phyloP scores from a whole-genome alignment of 1,140 invertebrate species.

The Pomacea maculata region DNA sequence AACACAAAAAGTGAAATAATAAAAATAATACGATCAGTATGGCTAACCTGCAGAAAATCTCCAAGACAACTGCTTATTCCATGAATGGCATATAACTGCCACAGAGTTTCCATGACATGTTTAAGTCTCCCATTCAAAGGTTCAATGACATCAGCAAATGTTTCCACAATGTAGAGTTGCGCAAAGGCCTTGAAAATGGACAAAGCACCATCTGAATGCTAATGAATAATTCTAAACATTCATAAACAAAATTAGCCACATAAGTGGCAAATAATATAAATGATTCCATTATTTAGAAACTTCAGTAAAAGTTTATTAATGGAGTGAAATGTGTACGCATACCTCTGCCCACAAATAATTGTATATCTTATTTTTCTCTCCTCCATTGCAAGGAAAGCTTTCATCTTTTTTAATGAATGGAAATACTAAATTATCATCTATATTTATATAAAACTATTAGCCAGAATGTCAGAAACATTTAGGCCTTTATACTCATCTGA shows the following conservation, averaged over 20 bases:
- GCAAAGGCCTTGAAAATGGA: constrained; percentile 74
- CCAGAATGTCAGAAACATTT: too few relatives aligned
- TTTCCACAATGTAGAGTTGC: constrained; percentile 77
- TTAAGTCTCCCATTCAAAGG: constrained; percentile 68
- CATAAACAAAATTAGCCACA: background rate
- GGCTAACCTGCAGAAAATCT: constrained; percentile 80
- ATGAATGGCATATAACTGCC: constrained; percentile 81
- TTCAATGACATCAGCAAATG: constrained; percentile 67
- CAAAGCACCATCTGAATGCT: background rate
- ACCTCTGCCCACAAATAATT: background rate
- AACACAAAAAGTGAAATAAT: background rate
- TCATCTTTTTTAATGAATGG: too few relatives aligned
- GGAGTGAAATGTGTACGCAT: background rate
- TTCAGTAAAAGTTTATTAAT: background rate
- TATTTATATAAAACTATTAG: too few relatives aligned
- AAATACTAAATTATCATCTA: too few relatives aligned
- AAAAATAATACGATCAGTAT: background rate
- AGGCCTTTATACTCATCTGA: too few relatives aligned
- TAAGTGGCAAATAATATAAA: too few relatives aligned
- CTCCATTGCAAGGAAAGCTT: too few relatives aligned
- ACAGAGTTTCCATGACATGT: constrained; percentile 75
- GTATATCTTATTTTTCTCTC: too few relatives aligned
- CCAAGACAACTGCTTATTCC: constrained; percentile 79
- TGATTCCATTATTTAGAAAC: background rate
- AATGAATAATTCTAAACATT: background rate